phyloP scores from a whole-genome alignment of 2,113 vertebrate genomes.

The Pao palembangensis region DNA sequence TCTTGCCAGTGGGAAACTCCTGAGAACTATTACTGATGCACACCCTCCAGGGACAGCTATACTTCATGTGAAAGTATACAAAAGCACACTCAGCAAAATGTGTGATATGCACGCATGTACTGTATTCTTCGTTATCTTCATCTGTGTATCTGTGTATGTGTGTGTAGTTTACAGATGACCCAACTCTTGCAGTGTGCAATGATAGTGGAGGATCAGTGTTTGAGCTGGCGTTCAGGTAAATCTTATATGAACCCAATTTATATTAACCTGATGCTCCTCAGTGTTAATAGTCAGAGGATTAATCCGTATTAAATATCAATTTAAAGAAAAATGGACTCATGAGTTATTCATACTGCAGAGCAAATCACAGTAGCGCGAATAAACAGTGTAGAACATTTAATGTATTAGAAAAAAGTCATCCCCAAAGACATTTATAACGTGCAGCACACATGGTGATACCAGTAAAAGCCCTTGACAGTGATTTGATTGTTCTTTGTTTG shows the following conservation, averaged over 20 bases:
- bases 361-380: too few relatives aligned
- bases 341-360: too few relatives aligned
- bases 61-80: conserved; percentile 89
- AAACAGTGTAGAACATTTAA: too few relatives aligned
- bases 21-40: conserved; percentile 93
- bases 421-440: too few relatives aligned
- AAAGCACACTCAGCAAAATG: not conserved
- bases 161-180: conserved; percentile 93
- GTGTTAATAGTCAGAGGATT: too few relatives aligned
- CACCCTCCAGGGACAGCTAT: conserved; percentile 96
- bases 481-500: too few relatives aligned
- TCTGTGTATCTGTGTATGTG: not conserved
- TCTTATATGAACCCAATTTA: not conserved
- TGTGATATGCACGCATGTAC: not conserved
- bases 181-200: conserved; percentile 93
- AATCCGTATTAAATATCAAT: too few relatives aligned
- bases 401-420: too few relatives aligned
- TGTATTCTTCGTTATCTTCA: accelerated
- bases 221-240: conserved; percentile 94
- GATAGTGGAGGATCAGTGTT: conserved; percentile 98
- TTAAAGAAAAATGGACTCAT: too few relatives aligned
- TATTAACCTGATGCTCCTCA: too few relatives aligned
- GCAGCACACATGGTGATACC: too few relatives aligned
- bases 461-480: too few relatives aligned
- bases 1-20: conserved; percentile 93